Base-by-base conservation (phyloP, 2,113 vertebrate species). In the Cyanocitta stelleri region DNA sequence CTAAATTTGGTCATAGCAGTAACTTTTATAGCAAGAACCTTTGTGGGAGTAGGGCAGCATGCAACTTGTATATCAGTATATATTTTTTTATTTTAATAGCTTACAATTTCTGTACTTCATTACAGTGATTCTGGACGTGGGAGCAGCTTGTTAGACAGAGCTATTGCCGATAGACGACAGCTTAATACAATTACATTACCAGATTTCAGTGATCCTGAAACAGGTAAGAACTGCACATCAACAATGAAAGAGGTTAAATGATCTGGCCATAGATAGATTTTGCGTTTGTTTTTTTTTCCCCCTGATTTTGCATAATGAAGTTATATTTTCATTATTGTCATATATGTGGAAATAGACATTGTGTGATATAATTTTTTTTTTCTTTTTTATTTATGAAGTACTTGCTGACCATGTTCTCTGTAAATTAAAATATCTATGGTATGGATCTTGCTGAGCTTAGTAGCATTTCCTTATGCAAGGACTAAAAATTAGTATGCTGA, bases 141-240 rank as follows among this genome's bases (percentile, higher is more conserved):
- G 93, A 99, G 99, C 98, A 99, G 99, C 96, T 97, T 99, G 96
- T 96, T 99, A 98, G 99, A 99, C 93, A 98, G 99, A 98, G 98
- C 99, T 93, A 98, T 99, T 56, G 99, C 99, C 66, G 99, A 99
- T 96, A 98, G 99, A 95, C 97, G 99, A 93, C 99, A 99, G 96
- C 98, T 99, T 78, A 99, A 99, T 69, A 98, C 99, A 93, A 99
- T 99, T 97, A 99, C 99, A 26, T 96, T 99, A 67, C 99, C 99
- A 61, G 99, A 99, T 98, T 99, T 99, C 98, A 99, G 99, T 87
- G 99, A 99, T 96, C 99, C 99, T 46, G 99, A 99, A 92, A 99
- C 99, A 93, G 99, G 99, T 99, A 98, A 97, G 97, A 92, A 63
- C 64, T 62, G 46, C 52, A 44, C 83, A 87, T 83, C 16, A 90